Percentiles rank a stretch among this genome's conserved stretches.
Evolutionary conservation across 1,140 invertebrate species (phyloP).

Genomic region (Diabrotica virgifera): DNA sequence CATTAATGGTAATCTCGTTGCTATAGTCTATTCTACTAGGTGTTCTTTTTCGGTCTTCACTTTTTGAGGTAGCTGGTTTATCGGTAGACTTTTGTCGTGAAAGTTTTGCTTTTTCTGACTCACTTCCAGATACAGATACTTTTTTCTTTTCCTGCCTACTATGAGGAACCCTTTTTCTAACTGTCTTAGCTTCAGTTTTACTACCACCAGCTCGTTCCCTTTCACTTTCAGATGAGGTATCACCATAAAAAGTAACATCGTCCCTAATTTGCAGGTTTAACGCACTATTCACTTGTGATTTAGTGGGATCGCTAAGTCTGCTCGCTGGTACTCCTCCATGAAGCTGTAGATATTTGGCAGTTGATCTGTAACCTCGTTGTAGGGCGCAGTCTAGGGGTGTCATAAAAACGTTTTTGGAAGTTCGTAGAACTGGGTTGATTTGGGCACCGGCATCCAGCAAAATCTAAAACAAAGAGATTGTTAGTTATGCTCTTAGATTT

Average conservation of each 20-base stretch:
- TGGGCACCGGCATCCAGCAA: constrained; percentile 77
- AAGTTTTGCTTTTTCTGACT: constrained; percentile 23
- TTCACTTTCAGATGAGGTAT: constrained; percentile 40
- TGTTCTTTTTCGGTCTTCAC: constrained; percentile 18
- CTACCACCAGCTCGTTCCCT: constrained; percentile 28
- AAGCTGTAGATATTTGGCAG: constrained; percentile 89
- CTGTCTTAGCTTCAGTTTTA: constrained; percentile 26
- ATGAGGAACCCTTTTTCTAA: constrained; percentile 31
- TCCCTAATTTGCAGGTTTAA: constrained; percentile 40
- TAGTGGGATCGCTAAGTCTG: constrained; percentile 52
- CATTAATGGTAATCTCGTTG: constrained; percentile 39
- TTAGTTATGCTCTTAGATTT: too few relatives aligned
- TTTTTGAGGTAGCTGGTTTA: constrained; percentile 21
- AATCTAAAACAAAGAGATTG: constrained; percentile 49
- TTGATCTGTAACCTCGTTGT: constrained; percentile 78
- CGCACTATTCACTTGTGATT: constrained; percentile 21
- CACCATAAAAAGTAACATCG: constrained; percentile 41
- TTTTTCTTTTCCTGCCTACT: constrained; percentile 29
- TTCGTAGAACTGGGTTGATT: constrained; percentile 80
- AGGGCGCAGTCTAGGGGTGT: constrained; percentile 90
- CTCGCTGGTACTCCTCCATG: constrained; percentile 80
- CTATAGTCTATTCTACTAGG: constrained; percentile 35
- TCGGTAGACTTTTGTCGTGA: constrained; percentile 15
- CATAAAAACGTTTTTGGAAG: constrained; percentile 75
- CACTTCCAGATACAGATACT: constrained; percentile 28